These are phyloP conservation scores for Laticauda colubrina DNA, from an alignment of 2,113 vertebrate species.

Conservation along the genomic window DNA sequence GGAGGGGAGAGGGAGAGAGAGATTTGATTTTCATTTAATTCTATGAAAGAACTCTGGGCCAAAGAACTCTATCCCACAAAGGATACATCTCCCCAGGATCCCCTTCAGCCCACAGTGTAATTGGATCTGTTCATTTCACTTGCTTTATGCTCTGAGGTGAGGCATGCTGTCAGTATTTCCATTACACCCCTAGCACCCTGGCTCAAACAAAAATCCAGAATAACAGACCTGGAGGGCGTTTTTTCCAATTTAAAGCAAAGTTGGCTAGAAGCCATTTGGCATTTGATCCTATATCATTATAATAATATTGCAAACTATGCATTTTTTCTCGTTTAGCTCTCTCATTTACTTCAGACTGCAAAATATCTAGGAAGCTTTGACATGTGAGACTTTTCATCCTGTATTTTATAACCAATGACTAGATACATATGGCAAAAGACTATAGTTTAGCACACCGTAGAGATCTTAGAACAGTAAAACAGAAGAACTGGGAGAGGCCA, in stretches of 20 bases:
- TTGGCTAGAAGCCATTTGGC: slow-evolving; percentile 13
- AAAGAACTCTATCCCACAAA: background rate
- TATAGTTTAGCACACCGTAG: background rate
- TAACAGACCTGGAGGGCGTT: background rate
- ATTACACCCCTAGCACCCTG: slow-evolving; percentile 2
- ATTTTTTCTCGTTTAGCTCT: background rate
- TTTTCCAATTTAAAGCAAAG: slow-evolving; percentile 17
- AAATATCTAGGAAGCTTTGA: slow-evolving; percentile 10
- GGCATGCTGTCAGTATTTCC: slow-evolving; percentile 15
- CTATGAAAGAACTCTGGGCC: slow-evolving; percentile 6
- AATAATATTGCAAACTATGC: slow-evolving; percentile 2
- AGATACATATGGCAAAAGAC: background rate
- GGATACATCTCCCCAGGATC: background rate
- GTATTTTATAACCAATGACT: background rate
- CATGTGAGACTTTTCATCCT: background rate
- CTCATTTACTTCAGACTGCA: background rate
- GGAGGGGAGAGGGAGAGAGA: background rate
- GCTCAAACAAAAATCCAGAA: slow-evolving; percentile 15
- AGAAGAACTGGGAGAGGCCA: background rate
- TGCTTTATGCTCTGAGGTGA: slow-evolving; percentile 16
- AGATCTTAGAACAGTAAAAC: background rate
- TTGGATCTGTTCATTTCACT: background rate
- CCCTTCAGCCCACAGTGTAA: background rate
- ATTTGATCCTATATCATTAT: background rate
- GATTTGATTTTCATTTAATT: background rate